These are phyloP conservation scores for Temnothorax nylanderi DNA, from an alignment of 1,140 invertebrate genomes.

Conservation along the genomic window DNA sequence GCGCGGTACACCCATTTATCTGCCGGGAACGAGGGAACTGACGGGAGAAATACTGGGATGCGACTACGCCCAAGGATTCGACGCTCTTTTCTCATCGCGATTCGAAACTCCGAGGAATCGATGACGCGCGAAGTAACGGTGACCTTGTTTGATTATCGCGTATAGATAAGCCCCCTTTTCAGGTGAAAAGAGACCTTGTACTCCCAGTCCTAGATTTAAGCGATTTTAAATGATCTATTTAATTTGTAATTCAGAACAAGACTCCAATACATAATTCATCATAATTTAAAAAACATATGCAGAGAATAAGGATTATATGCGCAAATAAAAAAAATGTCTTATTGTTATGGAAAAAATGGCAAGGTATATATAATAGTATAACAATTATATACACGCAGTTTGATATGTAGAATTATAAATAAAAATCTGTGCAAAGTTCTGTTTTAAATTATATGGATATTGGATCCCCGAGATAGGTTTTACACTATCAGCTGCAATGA, in stretches of 20 bases:
- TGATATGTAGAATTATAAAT: neutral
- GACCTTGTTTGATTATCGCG: constrained; percentile 42
- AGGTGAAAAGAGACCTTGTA: neutral
- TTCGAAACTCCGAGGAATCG: constrained; percentile 41
- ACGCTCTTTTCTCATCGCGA: constrained; percentile 46
- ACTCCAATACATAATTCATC: neutral
- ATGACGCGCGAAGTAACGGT: constrained; percentile 55
- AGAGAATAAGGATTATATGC: neutral
- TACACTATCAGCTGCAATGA: neutral
- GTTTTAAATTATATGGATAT: neutral
- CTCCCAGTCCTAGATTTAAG: neutral
- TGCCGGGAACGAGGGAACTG: constrained; percentile 68
- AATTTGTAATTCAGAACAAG: neutral
- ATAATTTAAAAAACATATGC: neutral
- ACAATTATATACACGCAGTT: neutral
- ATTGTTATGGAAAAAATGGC: neutral
- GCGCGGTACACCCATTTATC: constrained; percentile 82
- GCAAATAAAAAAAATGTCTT: neutral
- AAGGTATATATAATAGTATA: neutral
- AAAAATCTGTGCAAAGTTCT: neutral
- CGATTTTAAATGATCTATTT: neutral
- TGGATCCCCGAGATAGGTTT: neutral
- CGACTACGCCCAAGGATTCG: constrained; percentile 54
- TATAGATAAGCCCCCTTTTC: constrained; percentile 1
- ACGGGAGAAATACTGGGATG: constrained; percentile 56